Percentiles rank a stretch among this genome's conserved stretches.
Evolutionary conservation across 1,140 invertebrate genomes (phyloP).

Genomic region (Aphis craccivora): DNA sequence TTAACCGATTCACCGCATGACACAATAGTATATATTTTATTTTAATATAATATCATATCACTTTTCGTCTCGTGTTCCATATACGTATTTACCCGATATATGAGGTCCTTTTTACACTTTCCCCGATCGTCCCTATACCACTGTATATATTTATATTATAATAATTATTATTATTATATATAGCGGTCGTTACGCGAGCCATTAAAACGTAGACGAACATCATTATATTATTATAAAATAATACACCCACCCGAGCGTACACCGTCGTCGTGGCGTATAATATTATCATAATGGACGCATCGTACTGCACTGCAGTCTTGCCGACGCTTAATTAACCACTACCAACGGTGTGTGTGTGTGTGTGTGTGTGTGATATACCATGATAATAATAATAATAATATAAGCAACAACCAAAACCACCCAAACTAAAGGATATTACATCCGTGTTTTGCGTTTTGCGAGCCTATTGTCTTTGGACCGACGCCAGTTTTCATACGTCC

Average conservation of each 20-base stretch:
- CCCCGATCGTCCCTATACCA: no score
- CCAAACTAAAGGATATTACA: not conserved
- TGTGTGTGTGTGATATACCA: not conserved
- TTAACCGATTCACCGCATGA: no score
- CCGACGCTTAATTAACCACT: constrained; percentile 9
- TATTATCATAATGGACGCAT: not conserved
- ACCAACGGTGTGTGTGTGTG: not conserved
- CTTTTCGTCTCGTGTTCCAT: no score
- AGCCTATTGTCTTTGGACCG: not conserved
- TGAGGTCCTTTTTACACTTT: no score
- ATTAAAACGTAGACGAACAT: not conserved
- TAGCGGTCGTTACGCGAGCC: not conserved
- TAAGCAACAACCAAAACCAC: not conserved
- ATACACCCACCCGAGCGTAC: not conserved
- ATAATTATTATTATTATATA: no score
- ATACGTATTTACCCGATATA: no score
- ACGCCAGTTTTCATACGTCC: not conserved
- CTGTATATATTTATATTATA: no score
- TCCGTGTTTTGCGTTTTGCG: not conserved
- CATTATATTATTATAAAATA: not conserved
- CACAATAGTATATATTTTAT: no score
- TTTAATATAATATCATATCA: no score
- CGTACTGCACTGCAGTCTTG: not conserved
- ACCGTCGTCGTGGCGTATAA: not conserved
- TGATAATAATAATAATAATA: not conserved